Base-by-base conservation (phyloP, 2,888 invertebrate species). In the Leucozona laternaria region DNA sequence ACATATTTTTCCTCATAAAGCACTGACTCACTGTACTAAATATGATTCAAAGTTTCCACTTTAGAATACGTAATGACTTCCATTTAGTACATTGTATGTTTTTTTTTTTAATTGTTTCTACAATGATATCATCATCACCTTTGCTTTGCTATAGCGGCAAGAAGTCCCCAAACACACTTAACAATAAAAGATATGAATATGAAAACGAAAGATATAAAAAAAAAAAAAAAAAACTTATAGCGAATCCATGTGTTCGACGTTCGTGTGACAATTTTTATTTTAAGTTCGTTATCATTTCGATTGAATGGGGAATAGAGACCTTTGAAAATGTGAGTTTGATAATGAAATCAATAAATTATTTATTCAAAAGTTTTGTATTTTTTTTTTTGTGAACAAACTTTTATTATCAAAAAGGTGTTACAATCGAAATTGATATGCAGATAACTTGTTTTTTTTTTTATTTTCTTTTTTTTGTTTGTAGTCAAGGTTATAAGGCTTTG, bases 61-160 rank as follows among this genome's bases (percentile, higher is more conserved):
- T 17, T 13, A 53, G 68, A 68, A 68, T 68, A 68, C 68, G 37
- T 68, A 68, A 68, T 68, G 50, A 53, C 37, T 37, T 53, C 53
- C 37, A 68, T 40, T 68, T 37, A 37, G 17, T 37, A 53, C 5
- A 20, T 31, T 31, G 28, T 48, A 22, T 48, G 4, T 17, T 34
- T 20, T 58, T 34, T 20, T 20, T 43, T 34, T 34, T 31, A 8
- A 48, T 48, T 17, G 11, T 4, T 48, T 17, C 6, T 4, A 15
- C 22, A 25, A 22, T 68, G 68, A 68, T 53, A 53, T 68, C 68
- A 68, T 68, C 66, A 53, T 68, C 53, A 53, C 22, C 25, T 53
- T 68, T 53, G 53, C 68, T 37, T 68, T 68, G 53, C 15, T 68
- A n/a, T n/a, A 53, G 68, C 68, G 68, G 68, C 22, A 68, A 68